These are phyloP conservation scores for Bruchidius siliquastri DNA, from an alignment of 2,888 invertebrate species.

Conservation along the genomic window DNA sequence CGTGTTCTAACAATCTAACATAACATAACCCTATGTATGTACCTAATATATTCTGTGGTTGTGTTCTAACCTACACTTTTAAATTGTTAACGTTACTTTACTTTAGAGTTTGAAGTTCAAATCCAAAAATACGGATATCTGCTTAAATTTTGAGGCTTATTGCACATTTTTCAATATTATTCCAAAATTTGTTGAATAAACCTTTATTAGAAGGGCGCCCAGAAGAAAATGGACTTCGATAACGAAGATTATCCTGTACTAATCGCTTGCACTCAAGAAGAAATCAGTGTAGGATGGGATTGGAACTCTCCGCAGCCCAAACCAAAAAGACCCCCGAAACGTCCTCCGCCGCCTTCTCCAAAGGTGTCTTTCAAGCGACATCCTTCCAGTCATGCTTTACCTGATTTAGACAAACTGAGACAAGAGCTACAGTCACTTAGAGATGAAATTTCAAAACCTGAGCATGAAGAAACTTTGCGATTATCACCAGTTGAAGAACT, in stretches of 20 bases:
- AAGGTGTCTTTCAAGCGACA: constrained; percentile 35
- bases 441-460: constrained; percentile 32
- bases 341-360: constrained; percentile 30
- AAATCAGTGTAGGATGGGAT: constrained; percentile 50
- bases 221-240: constrained; percentile 5
- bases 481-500: constrained; percentile 34
- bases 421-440: constrained; percentile 39
- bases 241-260: constrained; percentile 24
- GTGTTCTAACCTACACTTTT: no score
- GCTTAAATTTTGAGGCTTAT: no score
- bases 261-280: constrained; percentile 45
- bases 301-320: constrained; percentile 46
- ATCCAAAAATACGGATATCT: no score
- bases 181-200: no score
- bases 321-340: constrained; percentile 20
- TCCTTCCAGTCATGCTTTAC: constrained; percentile 32
- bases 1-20: no score
- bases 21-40: no score
- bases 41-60: no score
- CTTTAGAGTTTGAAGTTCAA: no score
- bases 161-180: no score
- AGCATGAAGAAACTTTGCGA: constrained; percentile 32
- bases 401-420: constrained; percentile 39
- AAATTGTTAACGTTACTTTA: no score
- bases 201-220: no score